A percentile compares a stretch with the other conserved stretches of the same genome.
These are phyloP conservation scores for Leptinotarsa peninsularis DNA, from an alignment of 2,888 invertebrate genomes.

Conservation along the genomic window DNA sequence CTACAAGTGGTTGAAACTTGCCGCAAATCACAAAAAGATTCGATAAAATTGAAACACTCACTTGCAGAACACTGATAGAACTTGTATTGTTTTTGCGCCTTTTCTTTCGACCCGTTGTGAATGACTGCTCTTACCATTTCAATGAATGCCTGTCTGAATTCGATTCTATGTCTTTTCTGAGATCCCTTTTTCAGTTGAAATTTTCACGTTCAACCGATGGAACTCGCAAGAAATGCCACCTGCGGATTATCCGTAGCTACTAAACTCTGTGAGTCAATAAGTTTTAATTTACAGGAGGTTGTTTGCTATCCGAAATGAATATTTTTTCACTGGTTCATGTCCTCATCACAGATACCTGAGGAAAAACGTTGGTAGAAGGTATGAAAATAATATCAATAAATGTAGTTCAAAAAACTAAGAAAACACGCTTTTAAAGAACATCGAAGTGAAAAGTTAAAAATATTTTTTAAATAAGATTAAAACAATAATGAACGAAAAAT, in stretches of 20 bases:
- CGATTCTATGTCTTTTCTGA: constrained; percentile 25
- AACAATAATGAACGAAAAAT: too few relatives aligned
- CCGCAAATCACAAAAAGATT: not conserved
- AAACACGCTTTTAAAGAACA: too few relatives aligned
- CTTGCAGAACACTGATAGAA: not conserved
- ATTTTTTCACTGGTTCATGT: too few relatives aligned
- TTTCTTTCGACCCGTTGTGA: constrained; percentile 11
- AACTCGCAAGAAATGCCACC: constrained; percentile 16
- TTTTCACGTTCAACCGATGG: not conserved
- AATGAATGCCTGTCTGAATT: constrained; percentile 29
- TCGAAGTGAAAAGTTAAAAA: too few relatives aligned
- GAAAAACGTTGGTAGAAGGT: too few relatives aligned
- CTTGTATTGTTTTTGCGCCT: not conserved
- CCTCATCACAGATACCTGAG: too few relatives aligned
- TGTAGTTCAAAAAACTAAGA: too few relatives aligned
- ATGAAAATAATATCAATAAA: too few relatives aligned
- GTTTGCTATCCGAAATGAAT: too few relatives aligned
- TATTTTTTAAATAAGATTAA: too few relatives aligned
- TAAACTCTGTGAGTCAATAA: too few relatives aligned
- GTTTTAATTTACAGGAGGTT: too few relatives aligned
- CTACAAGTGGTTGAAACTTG: not conserved
- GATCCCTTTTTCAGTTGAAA: constrained; percentile 22
- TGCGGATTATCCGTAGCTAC: constrained; percentile 34
- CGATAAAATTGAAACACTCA: not conserved
- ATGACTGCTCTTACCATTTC: constrained; percentile 26